These are phyloP conservation scores for Orthosia incerta DNA, from an alignment of 2,888 invertebrate species.

Conservation along the genomic window DNA sequence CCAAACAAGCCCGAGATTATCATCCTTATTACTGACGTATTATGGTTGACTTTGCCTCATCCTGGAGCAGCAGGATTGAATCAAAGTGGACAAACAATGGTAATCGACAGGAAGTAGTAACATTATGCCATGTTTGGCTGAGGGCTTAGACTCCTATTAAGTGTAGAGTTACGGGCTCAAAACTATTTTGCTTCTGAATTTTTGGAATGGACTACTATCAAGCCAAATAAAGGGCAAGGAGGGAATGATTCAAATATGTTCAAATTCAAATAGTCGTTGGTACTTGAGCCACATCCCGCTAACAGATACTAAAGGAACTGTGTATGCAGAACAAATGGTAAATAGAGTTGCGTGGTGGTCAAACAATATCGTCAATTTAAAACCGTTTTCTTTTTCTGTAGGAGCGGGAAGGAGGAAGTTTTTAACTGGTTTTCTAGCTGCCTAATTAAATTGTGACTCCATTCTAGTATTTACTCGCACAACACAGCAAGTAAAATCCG, in stretches of 20 bases:
- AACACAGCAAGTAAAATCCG: not conserved
- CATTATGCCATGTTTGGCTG: conserved; percentile 79
- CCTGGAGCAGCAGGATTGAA: conserved; percentile 11
- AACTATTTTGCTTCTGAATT: conserved; percentile 8
- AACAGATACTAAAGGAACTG: no score
- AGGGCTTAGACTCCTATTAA: conserved; percentile 71
- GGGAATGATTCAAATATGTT: not conserved
- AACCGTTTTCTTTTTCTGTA: no score
- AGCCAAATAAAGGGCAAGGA: not conserved
- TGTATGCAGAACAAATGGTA: not conserved
- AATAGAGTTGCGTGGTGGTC: no score
- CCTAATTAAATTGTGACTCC: no score
- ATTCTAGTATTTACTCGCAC: not conserved
- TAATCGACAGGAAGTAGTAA: conserved; percentile 86
- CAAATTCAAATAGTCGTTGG: no score
- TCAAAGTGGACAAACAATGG: conserved; percentile 65
- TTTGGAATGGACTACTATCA: not conserved
- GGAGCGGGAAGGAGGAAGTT: no score
- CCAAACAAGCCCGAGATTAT: conserved; percentile 19
- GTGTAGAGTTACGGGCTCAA: conserved; percentile 61
- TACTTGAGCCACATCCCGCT: not conserved
- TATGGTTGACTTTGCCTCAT: conserved; percentile 27
- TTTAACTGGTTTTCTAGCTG: not conserved
- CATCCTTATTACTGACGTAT: not conserved
- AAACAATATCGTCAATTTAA: no score